Percentiles rank a stretch among this genome's conserved stretches.
These are phyloP conservation scores for Parnassius glacialis DNA, from an alignment of 2,888 invertebrate species.

Conservation along the genomic window DNA sequence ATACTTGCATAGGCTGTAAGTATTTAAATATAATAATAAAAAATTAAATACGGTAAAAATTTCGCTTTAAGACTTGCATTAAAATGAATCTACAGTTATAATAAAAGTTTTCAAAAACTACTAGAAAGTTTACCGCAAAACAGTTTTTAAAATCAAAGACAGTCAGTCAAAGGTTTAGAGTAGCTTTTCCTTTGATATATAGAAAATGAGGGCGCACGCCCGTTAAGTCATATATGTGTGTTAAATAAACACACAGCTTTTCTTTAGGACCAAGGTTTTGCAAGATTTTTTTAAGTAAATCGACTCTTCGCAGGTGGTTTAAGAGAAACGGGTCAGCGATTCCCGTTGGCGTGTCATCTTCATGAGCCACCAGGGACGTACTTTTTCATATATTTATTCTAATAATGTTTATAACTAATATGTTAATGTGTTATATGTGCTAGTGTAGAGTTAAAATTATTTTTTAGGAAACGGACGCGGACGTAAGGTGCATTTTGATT, in stretches of 20 bases:
- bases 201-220: slow-evolving; percentile 62
- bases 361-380: slow-evolving; percentile 69
- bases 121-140: slow-evolving; percentile 47
- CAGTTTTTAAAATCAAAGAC: slow-evolving; percentile 56
- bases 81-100: slow-evolving; percentile 39
- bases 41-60: slow-evolving; percentile 63
- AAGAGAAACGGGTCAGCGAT: slow-evolving; percentile 76
- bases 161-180: slow-evolving; percentile 47
- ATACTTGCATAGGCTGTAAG: too few species aligned
- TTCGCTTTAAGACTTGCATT: slow-evolving; percentile 48
- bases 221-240: slow-evolving; percentile 68
- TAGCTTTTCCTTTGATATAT: slow-evolving; percentile 52
- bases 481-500: too few species aligned
- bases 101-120: slow-evolving; percentile 44
- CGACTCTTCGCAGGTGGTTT: slow-evolving; percentile 72
- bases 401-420: neutral
- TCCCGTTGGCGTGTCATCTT: slow-evolving; percentile 71
- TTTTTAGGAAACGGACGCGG: too few species aligned
- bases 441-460: too few species aligned
- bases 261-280: slow-evolving; percentile 67
- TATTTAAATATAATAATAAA: slow-evolving; percentile 25
- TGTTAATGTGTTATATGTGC: too few species aligned
- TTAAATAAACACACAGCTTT: slow-evolving; percentile 74
- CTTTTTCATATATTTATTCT: slow-evolving; percentile 22
- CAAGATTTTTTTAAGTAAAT: slow-evolving; percentile 74